phyloP scores from a whole-genome alignment of 2,113 vertebrate genomes.

The Cryptotis parvus region DNA sequence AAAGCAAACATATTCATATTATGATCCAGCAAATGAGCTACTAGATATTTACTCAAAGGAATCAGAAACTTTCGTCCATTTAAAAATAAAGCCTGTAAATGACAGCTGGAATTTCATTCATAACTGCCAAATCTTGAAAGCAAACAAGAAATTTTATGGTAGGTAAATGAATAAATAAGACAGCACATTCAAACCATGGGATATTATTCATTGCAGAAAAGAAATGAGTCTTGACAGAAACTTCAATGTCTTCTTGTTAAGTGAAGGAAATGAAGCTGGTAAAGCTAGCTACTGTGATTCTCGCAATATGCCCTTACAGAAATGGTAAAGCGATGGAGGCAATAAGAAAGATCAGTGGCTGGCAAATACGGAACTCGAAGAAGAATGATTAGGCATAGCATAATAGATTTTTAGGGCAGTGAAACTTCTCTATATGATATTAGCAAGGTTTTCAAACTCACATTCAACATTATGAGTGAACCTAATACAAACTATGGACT shows the following conservation, averaged over 20 bases:
- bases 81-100: too few relatives aligned
- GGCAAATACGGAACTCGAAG: neutral
- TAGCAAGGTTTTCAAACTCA: neutral
- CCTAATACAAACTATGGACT: neutral
- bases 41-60: too few relatives aligned
- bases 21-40: neutral
- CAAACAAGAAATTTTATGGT: too few relatives aligned
- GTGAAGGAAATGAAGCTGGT: neutral
- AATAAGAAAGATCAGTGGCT: neutral
- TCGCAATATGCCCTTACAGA: neutral
- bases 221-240: neutral
- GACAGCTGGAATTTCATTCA: too few relatives aligned
- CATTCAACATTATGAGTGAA: neutral
- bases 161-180: too few relatives aligned
- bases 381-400: neutral
- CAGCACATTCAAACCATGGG: neutral
- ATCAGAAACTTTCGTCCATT: too few relatives aligned
- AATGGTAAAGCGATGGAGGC: neutral
- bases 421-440: neutral
- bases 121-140: too few relatives aligned
- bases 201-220: neutral
- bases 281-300: neutral
- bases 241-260: neutral
- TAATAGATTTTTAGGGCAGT: neutral
- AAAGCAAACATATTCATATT: neutral